Evolutionary conservation across 2,113 vertebrate species (phyloP), one percentile per base, ranked within the genome.

Genomic region (Antechinus flavipes): DNA sequence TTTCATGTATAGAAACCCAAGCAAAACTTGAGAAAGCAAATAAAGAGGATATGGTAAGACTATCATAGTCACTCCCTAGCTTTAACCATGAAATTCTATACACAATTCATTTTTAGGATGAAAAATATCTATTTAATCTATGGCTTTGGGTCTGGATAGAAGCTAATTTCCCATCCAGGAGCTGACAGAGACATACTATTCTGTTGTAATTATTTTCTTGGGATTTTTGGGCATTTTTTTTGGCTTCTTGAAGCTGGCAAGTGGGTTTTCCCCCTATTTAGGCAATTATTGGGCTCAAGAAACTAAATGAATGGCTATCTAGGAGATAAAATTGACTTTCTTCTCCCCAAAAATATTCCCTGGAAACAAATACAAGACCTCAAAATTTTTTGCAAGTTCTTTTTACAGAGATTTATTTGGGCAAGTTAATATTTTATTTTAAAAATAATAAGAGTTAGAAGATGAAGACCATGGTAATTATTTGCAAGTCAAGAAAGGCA

Each of bases 81-180:
- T 61, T 90, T 96, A 30, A 61, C 93, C 25, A 93, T 92, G 94
- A 50, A 96, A 56, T 47, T 93, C 58, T 95, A 8, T 19, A 54
- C n/a, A 68, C 89, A 90, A 96, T 97, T 98, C 49, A 42, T 46
- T 95, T 91, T 96, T 10, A 52, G 54, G 50, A 93, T 2, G 56
- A 95, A 94, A 98, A 98, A 96, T 92, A 93, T 97, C 91, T 97
- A 24, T 98, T 98, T 98, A 97, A 94, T 96, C 93, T 98, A 91
- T 96, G 94, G 52, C 49, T 97, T 98, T 91, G n/a, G 50, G 35
- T 97, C 94, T 96, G 92, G 96, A 47, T 97, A 9, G 94, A 42
- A 95, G 42, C n/a, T 92, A 93, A 25, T 55, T 93, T 96, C 54
- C 97, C 68, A 56, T 84, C 93, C 94, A 97, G 90, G 92, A 97